A percentile compares a stretch with the other conserved stretches of the same genome.
Conservation (phyloP, 2,888 invertebrate species). For the Siphlonurus alternatus region DNA sequence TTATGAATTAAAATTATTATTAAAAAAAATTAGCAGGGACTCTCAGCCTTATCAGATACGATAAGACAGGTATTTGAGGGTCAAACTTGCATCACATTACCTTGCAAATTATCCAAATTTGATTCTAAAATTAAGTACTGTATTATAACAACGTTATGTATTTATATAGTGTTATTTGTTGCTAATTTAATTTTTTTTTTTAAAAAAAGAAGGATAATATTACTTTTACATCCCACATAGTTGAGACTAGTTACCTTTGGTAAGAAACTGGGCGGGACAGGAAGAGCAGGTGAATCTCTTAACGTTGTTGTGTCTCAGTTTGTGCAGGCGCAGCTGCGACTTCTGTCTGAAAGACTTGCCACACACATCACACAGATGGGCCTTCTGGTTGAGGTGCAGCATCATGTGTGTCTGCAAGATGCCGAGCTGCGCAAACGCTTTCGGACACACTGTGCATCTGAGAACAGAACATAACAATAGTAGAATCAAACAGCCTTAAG, state of each 20-base stretch:
- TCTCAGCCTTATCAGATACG: too few relatives aligned
- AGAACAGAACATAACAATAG: constrained; percentile 9
- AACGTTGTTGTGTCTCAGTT: constrained; percentile 16
- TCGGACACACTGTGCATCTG: constrained; percentile 21
- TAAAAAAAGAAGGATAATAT: too few relatives aligned
- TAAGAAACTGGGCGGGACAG: constrained; percentile 20
- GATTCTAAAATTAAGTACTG: too few relatives aligned
- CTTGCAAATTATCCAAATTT: too few relatives aligned
- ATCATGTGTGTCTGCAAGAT: constrained; percentile 21
- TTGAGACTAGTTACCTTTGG: constrained; percentile 25
- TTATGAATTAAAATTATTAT: too few relatives aligned
- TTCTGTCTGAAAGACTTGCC: constrained; percentile 20
- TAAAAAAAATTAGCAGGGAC: too few relatives aligned
- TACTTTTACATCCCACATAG: too few relatives aligned
- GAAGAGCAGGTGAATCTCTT: constrained; percentile 16
- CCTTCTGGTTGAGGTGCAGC: constrained; percentile 19
- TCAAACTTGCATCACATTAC: too few relatives aligned
- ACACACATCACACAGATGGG: constrained; percentile 20
- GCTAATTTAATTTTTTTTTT: too few relatives aligned
- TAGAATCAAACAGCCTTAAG: background rate
- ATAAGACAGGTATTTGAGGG: too few relatives aligned
- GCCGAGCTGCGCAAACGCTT: constrained; percentile 20
- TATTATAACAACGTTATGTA: too few relatives aligned
- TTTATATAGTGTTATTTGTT: too few relatives aligned
- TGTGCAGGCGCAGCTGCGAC: constrained; percentile 19